Base-by-base conservation (phyloP, 1,140 invertebrate genomes). In the Drosophila kanapiae region DNA sequence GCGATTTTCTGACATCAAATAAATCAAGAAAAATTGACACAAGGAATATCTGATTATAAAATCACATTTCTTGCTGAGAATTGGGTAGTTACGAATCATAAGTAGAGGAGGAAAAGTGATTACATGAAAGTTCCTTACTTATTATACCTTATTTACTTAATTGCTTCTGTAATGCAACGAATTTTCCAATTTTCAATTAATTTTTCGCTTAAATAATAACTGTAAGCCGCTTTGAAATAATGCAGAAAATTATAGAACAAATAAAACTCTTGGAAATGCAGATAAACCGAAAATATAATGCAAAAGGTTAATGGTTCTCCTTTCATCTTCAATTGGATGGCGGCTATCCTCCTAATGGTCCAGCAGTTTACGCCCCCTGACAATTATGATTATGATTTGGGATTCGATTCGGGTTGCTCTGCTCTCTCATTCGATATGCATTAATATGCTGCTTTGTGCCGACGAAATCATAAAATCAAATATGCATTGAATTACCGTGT, bases 401-500 rank as follows among this genome's bases (percentile, higher is more conserved):
- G 53, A 65, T 48, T 76, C 75, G 60, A 56, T 77, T 49, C 35
- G 42, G 42, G 9, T 5, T 47, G 3, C 45, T 31, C 38, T 40
- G 5, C 38, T 13, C 29, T 35, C 53, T 71, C 51, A 64, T 86
- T 85, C 76, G 64, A 82, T 75, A 78, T 87, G 83, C 80, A 87
- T 80, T 83, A 67, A 64, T 56, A n/a, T 72, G 59, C 48, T 48
- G 27, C 47, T 64, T 60, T 75, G 10, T 61, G 57, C 76, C 67
- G 70, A 65, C 45, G 53, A 72, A 82, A 88, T 84, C 84, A 81
- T 84, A 82, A 90, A 85, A 90, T 90, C 82, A 90, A 90, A 90
- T 91, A 90, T 90, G 85, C 85, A 90, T 90, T 90, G 86, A 82
- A 90, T 90, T 90, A 90, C 71, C 68, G 78, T 84, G 60, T 71